A percentile compares a stretch with the other conserved stretches of the same genome.
phyloP scores from a whole-genome alignment of 2,888 invertebrate species.

The Eucriotettix oculatus region DNA sequence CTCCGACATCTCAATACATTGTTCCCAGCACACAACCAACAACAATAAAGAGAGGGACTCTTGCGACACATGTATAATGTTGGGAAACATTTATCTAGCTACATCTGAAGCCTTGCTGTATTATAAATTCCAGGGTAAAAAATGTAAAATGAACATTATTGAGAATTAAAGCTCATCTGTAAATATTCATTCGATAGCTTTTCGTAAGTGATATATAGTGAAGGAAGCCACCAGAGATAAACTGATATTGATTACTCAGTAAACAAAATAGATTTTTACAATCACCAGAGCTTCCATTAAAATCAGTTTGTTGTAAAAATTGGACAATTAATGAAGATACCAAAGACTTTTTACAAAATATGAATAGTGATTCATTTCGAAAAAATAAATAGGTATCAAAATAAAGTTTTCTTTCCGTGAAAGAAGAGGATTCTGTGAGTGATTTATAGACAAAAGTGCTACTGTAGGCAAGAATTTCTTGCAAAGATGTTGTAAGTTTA shows the following conservation, averaged over 20 bases:
- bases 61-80: conserved; percentile 41
- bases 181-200: conserved; percentile 6
- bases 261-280: conserved; percentile 4
- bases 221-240: conserved; percentile 3
- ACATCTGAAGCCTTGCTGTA: not conserved
- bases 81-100: not conserved
- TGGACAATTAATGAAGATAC: conserved; percentile 8
- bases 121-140: conserved; percentile 6
- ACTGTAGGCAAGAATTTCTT: not conserved
- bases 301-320: not conserved
- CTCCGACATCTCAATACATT: conserved; percentile 35
- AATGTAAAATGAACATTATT: not conserved
- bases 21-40: conserved; percentile 35
- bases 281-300: conserved; percentile 14
- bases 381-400: too few relatives aligned
- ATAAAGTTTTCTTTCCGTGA: conserved; percentile 9
- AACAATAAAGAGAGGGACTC: conserved; percentile 41
- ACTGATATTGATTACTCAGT: conserved; percentile 2
- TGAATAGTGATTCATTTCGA: too few relatives aligned
- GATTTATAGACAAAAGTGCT: conserved; percentile 1
- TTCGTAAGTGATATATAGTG: conserved; percentile 9
- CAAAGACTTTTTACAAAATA: conserved; percentile 8
- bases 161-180: conserved; percentile 3
- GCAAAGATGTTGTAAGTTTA: too few relatives aligned
- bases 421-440: conserved; percentile 1